A percentile compares a stretch with the other conserved stretches of the same genome.
Conservation (phyloP, 2,113 vertebrate species). For the Zosterops lateralis region DNA sequence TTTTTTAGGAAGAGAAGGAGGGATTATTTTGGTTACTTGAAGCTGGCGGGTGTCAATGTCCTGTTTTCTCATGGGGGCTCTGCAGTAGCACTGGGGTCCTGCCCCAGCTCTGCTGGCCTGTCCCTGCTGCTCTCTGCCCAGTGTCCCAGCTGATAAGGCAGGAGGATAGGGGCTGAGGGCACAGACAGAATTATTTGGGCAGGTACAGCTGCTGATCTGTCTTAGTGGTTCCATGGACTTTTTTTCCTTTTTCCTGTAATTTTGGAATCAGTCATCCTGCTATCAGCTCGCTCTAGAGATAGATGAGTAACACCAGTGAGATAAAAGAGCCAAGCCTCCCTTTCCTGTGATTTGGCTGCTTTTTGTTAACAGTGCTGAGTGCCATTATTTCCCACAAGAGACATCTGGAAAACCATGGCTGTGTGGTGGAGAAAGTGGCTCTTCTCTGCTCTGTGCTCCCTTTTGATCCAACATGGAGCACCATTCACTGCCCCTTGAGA, state of each 20-base stretch:
- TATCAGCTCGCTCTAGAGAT: conserved; percentile 45
- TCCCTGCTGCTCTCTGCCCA: neutral
- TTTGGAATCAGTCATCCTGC: conserved; percentile 45
- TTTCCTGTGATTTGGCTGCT: conserved; percentile 56
- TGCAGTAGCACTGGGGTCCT: neutral
- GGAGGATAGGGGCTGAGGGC: accelerated
- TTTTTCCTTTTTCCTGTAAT: neutral
- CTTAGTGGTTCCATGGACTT: neutral
- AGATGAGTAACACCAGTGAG: conserved; percentile 56
- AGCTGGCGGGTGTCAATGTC: neutral
- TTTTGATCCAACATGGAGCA: conserved; percentile 60
- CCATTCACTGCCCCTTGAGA: conserved; percentile 43
- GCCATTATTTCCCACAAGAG: conserved; percentile 40
- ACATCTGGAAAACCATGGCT: conserved; percentile 38
- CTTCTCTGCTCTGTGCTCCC: conserved; percentile 35
- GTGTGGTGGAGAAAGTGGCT: conserved; percentile 52
- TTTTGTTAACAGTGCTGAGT: conserved; percentile 53
- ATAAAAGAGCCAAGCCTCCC: conserved; percentile 52
- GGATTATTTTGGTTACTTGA: neutral
- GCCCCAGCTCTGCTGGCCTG: neutral
- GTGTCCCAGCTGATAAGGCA: neutral
- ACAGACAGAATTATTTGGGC: neutral
- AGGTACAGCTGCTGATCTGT: conserved; percentile 1
- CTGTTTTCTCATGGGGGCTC: neutral
- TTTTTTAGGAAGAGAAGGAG: neutral